phyloP scores from a whole-genome alignment of 92 coral and sea anemone genomes.

The Meandrina meandrites region DNA sequence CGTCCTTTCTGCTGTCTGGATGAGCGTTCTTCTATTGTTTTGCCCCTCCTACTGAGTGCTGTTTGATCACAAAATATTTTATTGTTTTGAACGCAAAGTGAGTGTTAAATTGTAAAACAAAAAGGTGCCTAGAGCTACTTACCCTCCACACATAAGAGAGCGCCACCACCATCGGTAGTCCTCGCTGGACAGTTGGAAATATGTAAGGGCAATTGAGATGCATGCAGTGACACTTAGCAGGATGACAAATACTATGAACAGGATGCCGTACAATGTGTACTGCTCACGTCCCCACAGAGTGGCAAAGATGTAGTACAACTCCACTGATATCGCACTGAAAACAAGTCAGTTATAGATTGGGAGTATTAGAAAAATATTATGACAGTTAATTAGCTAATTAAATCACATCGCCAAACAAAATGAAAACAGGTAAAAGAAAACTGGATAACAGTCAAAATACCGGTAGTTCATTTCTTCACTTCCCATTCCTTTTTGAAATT shows the following conservation, averaged over 20 bases:
- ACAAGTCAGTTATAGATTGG: not conserved
- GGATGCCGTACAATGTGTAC: slow-evolving; percentile 95
- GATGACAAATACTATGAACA: slow-evolving; percentile 87
- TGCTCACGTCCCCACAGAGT: slow-evolving; percentile 99
- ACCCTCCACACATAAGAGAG: slow-evolving; percentile 93
- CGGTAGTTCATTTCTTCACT: too few relatives aligned
- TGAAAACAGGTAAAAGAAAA: too few relatives aligned
- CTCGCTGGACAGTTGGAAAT: slow-evolving; percentile 95
- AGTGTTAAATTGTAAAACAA: not conserved
- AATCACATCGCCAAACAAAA: too few relatives aligned
- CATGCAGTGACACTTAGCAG: slow-evolving; percentile 94
- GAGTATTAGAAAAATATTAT: not conserved
- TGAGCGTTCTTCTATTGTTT: too few relatives aligned
- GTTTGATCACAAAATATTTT: not conserved
- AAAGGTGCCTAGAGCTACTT: slow-evolving; percentile 15
- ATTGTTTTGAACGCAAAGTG: not conserved
- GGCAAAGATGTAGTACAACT: slow-evolving; percentile 94
- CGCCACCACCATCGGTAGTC: slow-evolving; percentile 99
- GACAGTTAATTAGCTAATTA: not conserved
- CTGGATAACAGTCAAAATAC: too few relatives aligned
- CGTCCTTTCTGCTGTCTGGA: too few relatives aligned
- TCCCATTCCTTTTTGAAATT: too few relatives aligned
- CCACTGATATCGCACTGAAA: slow-evolving; percentile 96
- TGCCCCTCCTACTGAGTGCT: too few relatives aligned
- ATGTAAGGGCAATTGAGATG: slow-evolving; percentile 92